Base-by-base conservation (phyloP, 2,888 invertebrate species). In the Drosophila rellima region DNA sequence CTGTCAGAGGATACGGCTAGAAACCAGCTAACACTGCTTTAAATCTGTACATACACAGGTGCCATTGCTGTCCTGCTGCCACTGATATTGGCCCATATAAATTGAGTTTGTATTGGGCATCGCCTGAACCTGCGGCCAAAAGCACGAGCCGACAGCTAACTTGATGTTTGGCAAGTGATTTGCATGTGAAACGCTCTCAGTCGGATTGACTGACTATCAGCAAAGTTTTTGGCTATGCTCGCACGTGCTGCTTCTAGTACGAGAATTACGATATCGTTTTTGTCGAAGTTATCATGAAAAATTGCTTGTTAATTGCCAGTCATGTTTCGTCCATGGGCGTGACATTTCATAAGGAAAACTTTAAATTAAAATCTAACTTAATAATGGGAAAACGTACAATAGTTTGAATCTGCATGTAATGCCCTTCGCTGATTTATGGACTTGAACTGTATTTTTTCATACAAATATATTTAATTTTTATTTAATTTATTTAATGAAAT, bases 1-100 rank as follows among this genome's bases (percentile, higher is more conserved):
- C 80, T 82, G 88, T 85, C 82, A 88, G 64, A 85, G 88, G 70
- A 82, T 65, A 78, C 57, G 63, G 39, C 63, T 64, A 64, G 63
- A 63, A 61, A 51, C 47, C 64, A 71, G 70, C 75, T 42, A 63
- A 51, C 50, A 63, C 55, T 65, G 65, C 61, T 51, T 45, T 35
- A 72, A 63, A 56, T 59, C 74, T 35, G 26, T 26, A 37, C 74
- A 67, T 52, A 50, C 42, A 70, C 50, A 59, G 23, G 23, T 35
- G 47, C 56, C 55, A 26, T 8, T 17, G 50, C 39, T 39, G 63
- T 29, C 11, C 51, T 62, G 63, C 40, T 39, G 31, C 26, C 74
- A 40, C 47, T 61, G 63, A 23, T 71, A 20, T 47, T 45, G 50
- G 26, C 67, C 68, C 78, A 72, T 64, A 61, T 66, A 70, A 88